Evolutionary conservation across 1,140 invertebrate species (phyloP), one percentile per base, ranked within the genome.

Genomic region (Penaeus vannamei): DNA sequence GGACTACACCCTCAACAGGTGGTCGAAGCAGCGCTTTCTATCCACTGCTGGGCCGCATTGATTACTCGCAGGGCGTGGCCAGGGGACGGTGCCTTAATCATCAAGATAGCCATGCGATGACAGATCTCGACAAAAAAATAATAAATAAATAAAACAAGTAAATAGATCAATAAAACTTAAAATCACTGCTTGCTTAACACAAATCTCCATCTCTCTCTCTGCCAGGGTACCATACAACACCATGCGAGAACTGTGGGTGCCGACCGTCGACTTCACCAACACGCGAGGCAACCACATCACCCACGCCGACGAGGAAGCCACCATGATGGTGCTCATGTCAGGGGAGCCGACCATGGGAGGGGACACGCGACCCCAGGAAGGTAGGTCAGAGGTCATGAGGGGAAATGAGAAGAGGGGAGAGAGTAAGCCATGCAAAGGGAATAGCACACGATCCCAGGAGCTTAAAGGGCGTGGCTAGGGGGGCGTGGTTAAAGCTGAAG

Each of bases 1-100:
- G 80, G 87, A 89, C 59, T 90, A 87, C 53, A 91, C 87, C 1
- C 76, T 91, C n/a, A 91, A 91, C 87, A 89, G 90, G 90, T 91
- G 76, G 86, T 42, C 0, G 59, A n/a, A 10, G 5, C 36, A 7
- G 36, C 12, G 23, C 19, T 76, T 29, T 82, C 32, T 17, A 53
- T 53, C 53, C 53, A 53, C 10, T 46, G 3, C 42, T 46, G n/a
- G n/a, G n/a, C n/a, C 36, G 36, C 36, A 5, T 42, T 42, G 36
- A 42, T 42, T 42, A 4, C 36, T 53, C 53, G 53, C 1, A 53
- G 53, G 61, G 61, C 81, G 53, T 53, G 53, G 53, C 53, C 17
- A 17, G 53, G 53, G 53, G 8, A 53, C 53, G 53, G 14, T 53
- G 53, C 5, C 14, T 53, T 53, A 53, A 53, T 53, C 17, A 17